Conservation (phyloP, 1,140 invertebrate genomes). For the Chironomus striatipennis region DNA sequence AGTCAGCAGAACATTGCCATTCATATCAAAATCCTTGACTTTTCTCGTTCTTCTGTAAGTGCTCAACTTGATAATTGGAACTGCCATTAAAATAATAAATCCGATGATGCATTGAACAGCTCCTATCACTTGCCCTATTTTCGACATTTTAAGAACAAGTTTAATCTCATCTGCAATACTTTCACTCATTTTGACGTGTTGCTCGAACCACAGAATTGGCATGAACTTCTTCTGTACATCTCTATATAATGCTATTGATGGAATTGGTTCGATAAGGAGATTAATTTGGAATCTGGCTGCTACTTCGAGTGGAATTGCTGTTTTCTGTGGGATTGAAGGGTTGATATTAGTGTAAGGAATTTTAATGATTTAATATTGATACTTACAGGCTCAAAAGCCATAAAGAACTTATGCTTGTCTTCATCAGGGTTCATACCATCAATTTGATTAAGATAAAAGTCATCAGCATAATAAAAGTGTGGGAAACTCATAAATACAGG, state of each 20-base stretch:
- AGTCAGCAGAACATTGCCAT: not conserved
- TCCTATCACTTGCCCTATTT: conserved; percentile 35
- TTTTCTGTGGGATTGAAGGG: conserved; percentile 41
- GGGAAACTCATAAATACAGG: conserved; percentile 78
- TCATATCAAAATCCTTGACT: not conserved
- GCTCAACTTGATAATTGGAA: not conserved
- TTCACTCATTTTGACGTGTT: conserved; percentile 51
- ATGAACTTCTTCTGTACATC: conserved; percentile 59
- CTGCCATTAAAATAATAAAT: conserved; percentile 30
- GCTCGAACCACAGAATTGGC: conserved; percentile 69
- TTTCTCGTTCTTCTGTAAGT: not conserved
- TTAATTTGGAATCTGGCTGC: conserved; percentile 68
- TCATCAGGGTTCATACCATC: conserved; percentile 60
- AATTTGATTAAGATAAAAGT: conserved; percentile 52
- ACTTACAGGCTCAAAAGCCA: conserved; percentile 63
- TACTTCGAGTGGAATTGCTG: conserved; percentile 65
- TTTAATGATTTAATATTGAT: not conserved
- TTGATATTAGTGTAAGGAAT: too few species aligned
- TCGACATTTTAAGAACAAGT: conserved; percentile 31
- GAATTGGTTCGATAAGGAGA: conserved; percentile 56
- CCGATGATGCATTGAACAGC: conserved; percentile 34
- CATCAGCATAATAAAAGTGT: conserved; percentile 75
- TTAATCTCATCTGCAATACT: conserved; percentile 42
- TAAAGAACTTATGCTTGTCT: conserved; percentile 57
- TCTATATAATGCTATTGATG: conserved; percentile 48